phyloP scores from a whole-genome alignment of 2,113 vertebrate genomes.

The Aythya baeri region DNA sequence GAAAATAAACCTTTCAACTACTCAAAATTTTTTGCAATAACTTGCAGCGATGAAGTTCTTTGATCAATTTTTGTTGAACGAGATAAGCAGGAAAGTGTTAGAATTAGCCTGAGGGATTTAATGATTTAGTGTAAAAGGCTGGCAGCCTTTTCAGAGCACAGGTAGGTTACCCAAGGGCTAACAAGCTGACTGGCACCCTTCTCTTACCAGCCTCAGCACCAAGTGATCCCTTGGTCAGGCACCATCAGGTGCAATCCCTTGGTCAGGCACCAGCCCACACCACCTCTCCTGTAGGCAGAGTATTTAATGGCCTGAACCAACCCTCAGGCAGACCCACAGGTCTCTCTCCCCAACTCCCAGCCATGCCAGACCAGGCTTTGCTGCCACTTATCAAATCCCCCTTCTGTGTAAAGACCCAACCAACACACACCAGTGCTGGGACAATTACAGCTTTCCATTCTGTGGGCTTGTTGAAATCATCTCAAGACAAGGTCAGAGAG shows the following conservation, averaged over 20 bases:
- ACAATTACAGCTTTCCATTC: neutral
- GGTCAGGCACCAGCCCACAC: rapidly evolving
- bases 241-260: neutral
- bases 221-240: neutral
- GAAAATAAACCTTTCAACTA: neutral
- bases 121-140: neutral
- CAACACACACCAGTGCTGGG: rapidly evolving
- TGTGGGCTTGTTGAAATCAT: neutral
- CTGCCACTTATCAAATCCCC: rapidly evolving
- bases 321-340: neutral
- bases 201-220: neutral
- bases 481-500: neutral
- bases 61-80: rapidly evolving
- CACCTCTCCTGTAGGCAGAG: neutral
- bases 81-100: neutral
- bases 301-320: neutral
- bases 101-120: neutral
- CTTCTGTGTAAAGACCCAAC: neutral
- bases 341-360: neutral
- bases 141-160: neutral
- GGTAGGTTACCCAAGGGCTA: neutral
- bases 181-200: neutral
- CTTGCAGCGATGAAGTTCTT: neutral
- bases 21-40: neutral
- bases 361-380: too few relatives aligned